Evolutionary conservation across 2,888 invertebrate genomes (phyloP).

Genomic region (Tyria jacobaeae): DNA sequence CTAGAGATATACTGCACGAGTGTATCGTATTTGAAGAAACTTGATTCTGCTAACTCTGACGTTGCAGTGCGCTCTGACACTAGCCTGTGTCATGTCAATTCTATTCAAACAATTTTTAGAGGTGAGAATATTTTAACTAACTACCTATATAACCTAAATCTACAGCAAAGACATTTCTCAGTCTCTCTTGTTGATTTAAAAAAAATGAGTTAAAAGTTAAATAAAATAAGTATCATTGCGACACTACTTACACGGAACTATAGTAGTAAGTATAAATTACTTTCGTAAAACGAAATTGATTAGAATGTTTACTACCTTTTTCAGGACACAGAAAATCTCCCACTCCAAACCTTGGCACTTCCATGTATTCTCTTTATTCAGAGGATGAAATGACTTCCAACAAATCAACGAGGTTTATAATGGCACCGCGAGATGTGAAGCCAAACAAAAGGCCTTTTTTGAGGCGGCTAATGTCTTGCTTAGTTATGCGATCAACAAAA

Average conservation of each 20-base stretch:
- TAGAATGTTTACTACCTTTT: neutral
- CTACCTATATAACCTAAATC: too few species aligned
- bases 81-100: constrained; percentile 48
- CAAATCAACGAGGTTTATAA: constrained; percentile 39
- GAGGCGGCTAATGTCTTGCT: constrained; percentile 72
- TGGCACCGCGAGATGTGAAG: constrained; percentile 47
- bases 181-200: too few species aligned
- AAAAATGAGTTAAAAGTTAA: too few species aligned
- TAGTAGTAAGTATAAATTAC: too few species aligned
- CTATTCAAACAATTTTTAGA: constrained; percentile 73
- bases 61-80: constrained; percentile 46
- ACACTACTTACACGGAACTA: too few species aligned
- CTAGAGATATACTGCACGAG: constrained; percentile 64
- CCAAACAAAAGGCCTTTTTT: constrained; percentile 67
- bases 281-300: too few species aligned
- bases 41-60: constrained; percentile 61
- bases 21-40: constrained; percentile 54
- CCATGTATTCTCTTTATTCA: constrained; percentile 63
- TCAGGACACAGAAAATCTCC: constrained; percentile 63
- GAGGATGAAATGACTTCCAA: constrained; percentile 46
- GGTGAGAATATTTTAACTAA: constrained; percentile 48
- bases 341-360: constrained; percentile 76
- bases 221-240: too few species aligned
- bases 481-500: constrained; percentile 66
- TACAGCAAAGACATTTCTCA: too few species aligned